These are phyloP conservation scores for Lerema accius DNA, from an alignment of 1,140 invertebrate species.

Conservation along the genomic window DNA sequence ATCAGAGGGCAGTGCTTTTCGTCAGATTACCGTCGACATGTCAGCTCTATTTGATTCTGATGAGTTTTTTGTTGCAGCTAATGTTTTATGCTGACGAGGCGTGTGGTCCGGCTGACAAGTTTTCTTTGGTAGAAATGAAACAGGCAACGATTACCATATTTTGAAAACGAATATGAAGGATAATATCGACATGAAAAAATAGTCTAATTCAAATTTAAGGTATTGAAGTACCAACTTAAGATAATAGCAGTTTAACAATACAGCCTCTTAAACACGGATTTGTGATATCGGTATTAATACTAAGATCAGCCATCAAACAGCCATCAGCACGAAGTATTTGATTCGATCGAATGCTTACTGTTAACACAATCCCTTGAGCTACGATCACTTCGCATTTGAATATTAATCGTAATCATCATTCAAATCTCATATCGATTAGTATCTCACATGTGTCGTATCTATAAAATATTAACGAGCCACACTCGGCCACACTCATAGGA, in stretches of 20 bases:
- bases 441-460: constrained; percentile 11
- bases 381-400: neutral
- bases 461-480: constrained; percentile 19
- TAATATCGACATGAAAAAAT: too few relatives aligned
- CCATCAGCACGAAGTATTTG: too few relatives aligned
- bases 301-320: too few relatives aligned
- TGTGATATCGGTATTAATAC: too few relatives aligned
- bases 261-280: too few relatives aligned
- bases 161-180: too few relatives aligned
- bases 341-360: too few relatives aligned
- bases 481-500: constrained; percentile 13
- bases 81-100: constrained; percentile 9
- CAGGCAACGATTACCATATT: too few relatives aligned
- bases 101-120: constrained; percentile 7
- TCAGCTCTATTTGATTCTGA: constrained; percentile 24
- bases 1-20: constrained; percentile 32
- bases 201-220: too few relatives aligned
- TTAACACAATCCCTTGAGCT: neutral
- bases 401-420: constrained; percentile 2
- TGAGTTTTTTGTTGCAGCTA: constrained; percentile 22
- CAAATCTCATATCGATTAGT: constrained; percentile 18
- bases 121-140: too few relatives aligned
- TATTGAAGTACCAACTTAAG: too few relatives aligned
- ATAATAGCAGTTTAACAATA: too few relatives aligned
- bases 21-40: constrained; percentile 33